Evolutionary conservation across 2,797 vertebrate genomes (phyloP), one percentile per base, ranked within the genome.

Genomic region (Rallus crepitans): DNA sequence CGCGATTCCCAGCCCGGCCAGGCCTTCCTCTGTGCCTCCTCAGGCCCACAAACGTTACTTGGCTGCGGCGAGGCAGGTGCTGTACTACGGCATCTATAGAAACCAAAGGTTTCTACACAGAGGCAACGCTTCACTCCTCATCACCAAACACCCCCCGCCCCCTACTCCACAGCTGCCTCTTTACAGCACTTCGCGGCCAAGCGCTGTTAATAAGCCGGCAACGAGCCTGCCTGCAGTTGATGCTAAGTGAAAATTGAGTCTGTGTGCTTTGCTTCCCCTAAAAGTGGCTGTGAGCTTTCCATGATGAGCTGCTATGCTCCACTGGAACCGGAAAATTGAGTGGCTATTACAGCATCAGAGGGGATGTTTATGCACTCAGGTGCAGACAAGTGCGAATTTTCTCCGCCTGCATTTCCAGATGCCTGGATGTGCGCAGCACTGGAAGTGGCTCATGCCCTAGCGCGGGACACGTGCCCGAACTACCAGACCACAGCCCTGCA

Each of bases 381-480:
- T 92, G 77, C 50, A 37, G 61, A 50, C 27, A 28, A 12, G 45
- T 10, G 47, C 64, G 57, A 64, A 70, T 52, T 42, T 19, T 28
- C 2, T 4, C 73, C 11, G 12, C 39, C 50, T 21, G 37, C 7
- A 15, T 40, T 66, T 78, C 57, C 78, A 42, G 83, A 21, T 12
- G 61, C 21, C 1, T 7, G 61, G 56, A 14, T 6, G 28, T 0
- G 4, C 0, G 0, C 33, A 27, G 42, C 42, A 39, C 24, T 24
- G 31, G 55, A 21, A 68, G 16, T 70, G 14, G 61, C 33, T 40
- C 3, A 0, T 5, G 2, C 0, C 0, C 3, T 2, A 9, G 37
- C 3, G 4, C 6, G 24, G 21, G 35, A 35, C 2, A 15, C 30
- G 24, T 3, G 12, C 48, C 64, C 1, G 2, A 48, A 37, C 64